phyloP scores from a whole-genome alignment of 92 coral and sea anemone genomes.

The Porites lobata region DNA sequence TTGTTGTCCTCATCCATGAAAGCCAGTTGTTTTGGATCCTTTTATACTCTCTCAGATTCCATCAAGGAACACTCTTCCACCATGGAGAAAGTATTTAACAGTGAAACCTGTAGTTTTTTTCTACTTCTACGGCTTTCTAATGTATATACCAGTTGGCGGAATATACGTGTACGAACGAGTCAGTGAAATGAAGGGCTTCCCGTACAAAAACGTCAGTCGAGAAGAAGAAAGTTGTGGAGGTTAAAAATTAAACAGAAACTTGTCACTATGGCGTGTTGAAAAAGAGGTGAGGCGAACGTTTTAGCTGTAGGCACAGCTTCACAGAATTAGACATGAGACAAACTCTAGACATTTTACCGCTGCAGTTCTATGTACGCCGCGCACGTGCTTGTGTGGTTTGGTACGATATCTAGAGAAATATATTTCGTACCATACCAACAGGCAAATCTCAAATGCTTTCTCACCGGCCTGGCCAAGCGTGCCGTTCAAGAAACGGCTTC shows the following conservation, averaged over 20 bases:
- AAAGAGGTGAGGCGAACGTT: constrained; percentile 5
- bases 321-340: too few species aligned
- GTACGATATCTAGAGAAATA: too few species aligned
- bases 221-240: constrained; percentile 10
- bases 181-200: constrained; percentile 76
- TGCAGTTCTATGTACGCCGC: too few species aligned
- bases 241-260: neutral
- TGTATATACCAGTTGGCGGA: constrained; percentile 66
- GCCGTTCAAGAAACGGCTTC: too few species aligned
- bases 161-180: constrained; percentile 80
- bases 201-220: constrained; percentile 29
- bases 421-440: too few species aligned
- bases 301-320: neutral
- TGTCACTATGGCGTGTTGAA: constrained; percentile 8
- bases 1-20: too few species aligned
- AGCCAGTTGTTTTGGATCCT: too few species aligned
- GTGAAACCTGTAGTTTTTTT: constrained; percentile 85
- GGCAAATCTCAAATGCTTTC: too few species aligned
- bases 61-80: neutral
- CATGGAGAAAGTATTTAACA: constrained; percentile 68
- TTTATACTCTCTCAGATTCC: neutral
- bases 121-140: constrained; percentile 78
- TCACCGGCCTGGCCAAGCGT: too few species aligned
- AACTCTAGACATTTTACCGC: too few species aligned
- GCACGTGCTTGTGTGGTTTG: too few species aligned